phyloP scores from a whole-genome alignment of 2,113 vertebrate genomes.

The Laterallus jamaicensis region DNA sequence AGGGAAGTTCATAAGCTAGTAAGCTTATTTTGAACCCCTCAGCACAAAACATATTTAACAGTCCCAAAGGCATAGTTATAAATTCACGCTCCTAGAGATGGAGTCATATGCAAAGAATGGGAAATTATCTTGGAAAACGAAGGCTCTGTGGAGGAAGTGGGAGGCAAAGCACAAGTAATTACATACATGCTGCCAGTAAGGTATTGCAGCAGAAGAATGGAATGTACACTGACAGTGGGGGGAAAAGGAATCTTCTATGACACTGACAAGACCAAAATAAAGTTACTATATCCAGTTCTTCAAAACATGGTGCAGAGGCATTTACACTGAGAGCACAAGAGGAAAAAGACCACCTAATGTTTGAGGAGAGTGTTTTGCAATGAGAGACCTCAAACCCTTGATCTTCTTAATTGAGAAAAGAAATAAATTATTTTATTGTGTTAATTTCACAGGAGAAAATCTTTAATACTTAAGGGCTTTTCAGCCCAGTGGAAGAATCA shows the following conservation, averaged over 20 bases:
- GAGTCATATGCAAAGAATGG: not conserved
- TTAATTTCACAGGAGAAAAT: not conserved
- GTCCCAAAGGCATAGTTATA: not conserved
- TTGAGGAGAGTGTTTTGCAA: not conserved
- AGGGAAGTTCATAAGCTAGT: not conserved
- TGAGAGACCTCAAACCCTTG: not conserved
- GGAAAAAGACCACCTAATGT: fast-evolving
- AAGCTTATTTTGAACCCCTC: not conserved
- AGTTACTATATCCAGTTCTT: not conserved
- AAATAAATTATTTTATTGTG: not conserved
- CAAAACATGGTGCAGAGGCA: not conserved
- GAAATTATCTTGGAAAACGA: not conserved
- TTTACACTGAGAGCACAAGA: not conserved
- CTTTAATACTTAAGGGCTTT: not conserved
- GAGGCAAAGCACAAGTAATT: slow-evolving; percentile 1
- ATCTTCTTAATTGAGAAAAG: not conserved
- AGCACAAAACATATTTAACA: not conserved
- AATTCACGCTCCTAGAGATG: not conserved
- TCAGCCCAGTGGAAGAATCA: not conserved
- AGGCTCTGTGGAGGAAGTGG: not conserved
- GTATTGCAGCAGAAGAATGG: not conserved
- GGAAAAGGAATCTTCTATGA: not conserved
- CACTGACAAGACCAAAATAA: not conserved
- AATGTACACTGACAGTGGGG: not conserved
- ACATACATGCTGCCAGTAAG: not conserved